These are phyloP conservation scores for Tokudaia muenninki DNA, from an alignment of 2,797 vertebrate species.

Conservation along the genomic window DNA sequence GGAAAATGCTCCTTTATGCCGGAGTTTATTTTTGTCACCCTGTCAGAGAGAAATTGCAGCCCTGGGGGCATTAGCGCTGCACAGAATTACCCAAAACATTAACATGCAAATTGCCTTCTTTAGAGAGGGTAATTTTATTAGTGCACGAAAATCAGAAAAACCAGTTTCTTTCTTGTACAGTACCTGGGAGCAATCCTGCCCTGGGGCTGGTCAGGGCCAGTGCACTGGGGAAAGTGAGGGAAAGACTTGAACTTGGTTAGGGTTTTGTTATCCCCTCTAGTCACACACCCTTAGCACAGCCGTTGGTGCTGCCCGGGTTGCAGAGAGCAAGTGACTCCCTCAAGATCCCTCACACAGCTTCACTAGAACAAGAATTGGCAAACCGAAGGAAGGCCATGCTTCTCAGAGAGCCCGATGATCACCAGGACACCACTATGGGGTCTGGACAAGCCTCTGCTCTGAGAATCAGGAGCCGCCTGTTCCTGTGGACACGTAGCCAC, in stretches of 20 bases:
- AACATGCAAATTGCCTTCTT: constrained; percentile 86
- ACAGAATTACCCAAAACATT: constrained; percentile 85
- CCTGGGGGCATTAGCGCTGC: constrained; percentile 79
- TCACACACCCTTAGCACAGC: not conserved
- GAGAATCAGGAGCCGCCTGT: not conserved
- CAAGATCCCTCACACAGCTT: not conserved
- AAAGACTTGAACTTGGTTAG: not conserved
- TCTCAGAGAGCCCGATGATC: not conserved
- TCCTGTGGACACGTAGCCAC: not conserved
- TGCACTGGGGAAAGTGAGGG: not conserved
- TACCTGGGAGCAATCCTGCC: not conserved
- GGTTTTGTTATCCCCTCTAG: not conserved
- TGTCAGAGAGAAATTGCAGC: constrained; percentile 84
- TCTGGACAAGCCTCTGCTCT: not conserved
- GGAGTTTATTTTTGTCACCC: constrained; percentile 85
- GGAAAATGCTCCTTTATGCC: constrained; percentile 77
- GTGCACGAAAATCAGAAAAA: constrained; percentile 22
- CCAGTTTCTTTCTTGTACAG: constrained; percentile 37
- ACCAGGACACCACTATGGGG: not conserved
- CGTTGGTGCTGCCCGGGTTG: not conserved
- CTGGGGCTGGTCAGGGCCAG: constrained; percentile 26
- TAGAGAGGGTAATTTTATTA: constrained; percentile 84
- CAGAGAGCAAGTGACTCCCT: not conserved
- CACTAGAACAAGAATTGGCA: not conserved
- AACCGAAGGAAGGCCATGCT: not conserved